A percentile compares a stretch with the other conserved stretches of the same genome.
phyloP scores from a whole-genome alignment of 1,140 invertebrate species.

The Euglossa dilemma region DNA sequence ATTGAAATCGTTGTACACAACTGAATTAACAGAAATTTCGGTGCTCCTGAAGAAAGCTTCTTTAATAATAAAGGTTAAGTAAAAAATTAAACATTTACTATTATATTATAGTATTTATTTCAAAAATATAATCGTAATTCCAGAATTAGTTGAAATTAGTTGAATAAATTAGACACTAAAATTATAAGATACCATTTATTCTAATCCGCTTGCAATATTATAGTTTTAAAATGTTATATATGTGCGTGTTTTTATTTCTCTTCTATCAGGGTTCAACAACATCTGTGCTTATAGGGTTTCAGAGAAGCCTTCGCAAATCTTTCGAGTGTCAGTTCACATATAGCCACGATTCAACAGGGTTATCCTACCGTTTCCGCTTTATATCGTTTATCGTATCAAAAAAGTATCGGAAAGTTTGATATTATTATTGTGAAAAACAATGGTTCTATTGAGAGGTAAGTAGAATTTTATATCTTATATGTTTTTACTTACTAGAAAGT shows the following conservation, averaged over 20 bases:
- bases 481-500: neutral
- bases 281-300: constrained; percentile 75
- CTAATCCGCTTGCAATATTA: too few relatives aligned
- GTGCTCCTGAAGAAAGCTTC: too few relatives aligned
- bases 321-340: constrained; percentile 72
- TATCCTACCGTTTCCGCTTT: neutral
- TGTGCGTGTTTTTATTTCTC: neutral
- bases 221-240: neutral
- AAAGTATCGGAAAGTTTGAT: neutral
- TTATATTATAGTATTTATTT: too few relatives aligned
- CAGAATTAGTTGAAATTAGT: too few relatives aligned
- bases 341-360: constrained; percentile 65
- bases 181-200: neutral
- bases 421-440: constrained; percentile 41
- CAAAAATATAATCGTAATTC: too few relatives aligned
- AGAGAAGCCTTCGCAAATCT: constrained; percentile 76
- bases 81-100: too few relatives aligned
- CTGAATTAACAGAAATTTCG: too few relatives aligned
- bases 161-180: too few relatives aligned
- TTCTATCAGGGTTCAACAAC: constrained; percentile 74
- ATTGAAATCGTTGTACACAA: too few relatives aligned
- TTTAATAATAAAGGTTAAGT: too few relatives aligned
- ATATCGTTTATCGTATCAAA: neutral
- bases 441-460: constrained; percentile 67
- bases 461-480: neutral